These are phyloP conservation scores for Microctenopoma stevenorrisi DNA, from an alignment of 2,797 vertebrate genomes.

Conservation along the genomic window DNA sequence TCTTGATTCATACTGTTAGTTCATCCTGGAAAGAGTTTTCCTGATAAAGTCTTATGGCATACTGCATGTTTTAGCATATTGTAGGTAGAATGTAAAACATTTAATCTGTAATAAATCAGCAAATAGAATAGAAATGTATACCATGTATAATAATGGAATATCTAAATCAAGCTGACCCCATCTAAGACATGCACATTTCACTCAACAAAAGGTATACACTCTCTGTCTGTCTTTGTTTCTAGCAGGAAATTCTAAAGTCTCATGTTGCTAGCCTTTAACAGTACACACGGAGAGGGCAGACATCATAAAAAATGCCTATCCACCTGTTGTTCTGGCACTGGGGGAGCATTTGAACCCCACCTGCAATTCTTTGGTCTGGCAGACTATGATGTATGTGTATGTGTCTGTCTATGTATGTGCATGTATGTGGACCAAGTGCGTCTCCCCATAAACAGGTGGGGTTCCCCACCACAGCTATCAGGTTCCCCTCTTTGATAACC, in stretches of 20 bases:
- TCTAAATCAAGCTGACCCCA: slow-evolving; percentile 24
- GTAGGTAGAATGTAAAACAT: neutral
- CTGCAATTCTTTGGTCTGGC: slow-evolving; percentile 77
- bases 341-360: slow-evolving; percentile 81
- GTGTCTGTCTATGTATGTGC: slow-evolving; percentile 19
- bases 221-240: slow-evolving; percentile 55
- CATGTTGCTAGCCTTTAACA: slow-evolving; percentile 78
- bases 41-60: neutral
- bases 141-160: slow-evolving; percentile 1
- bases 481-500: slow-evolving; percentile 83
- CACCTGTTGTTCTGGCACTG: slow-evolving; percentile 83
- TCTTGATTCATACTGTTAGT: neutral
- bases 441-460: slow-evolving; percentile 81
- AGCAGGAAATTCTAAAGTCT: slow-evolving; percentile 76
- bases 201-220: slow-evolving; percentile 42
- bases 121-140: neutral
- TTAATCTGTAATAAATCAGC: neutral
- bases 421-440: slow-evolving; percentile 41
- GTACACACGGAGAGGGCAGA: slow-evolving; percentile 74
- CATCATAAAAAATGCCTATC: slow-evolving; percentile 83
- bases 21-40: neutral
- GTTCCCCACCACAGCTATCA: slow-evolving; percentile 77
- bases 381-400: slow-evolving; percentile 46
- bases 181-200: slow-evolving; percentile 29
- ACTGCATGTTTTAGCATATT: too few species aligned